phyloP scores from a whole-genome alignment of 2,888 invertebrate species.

The Chaitophorus viminalis region DNA sequence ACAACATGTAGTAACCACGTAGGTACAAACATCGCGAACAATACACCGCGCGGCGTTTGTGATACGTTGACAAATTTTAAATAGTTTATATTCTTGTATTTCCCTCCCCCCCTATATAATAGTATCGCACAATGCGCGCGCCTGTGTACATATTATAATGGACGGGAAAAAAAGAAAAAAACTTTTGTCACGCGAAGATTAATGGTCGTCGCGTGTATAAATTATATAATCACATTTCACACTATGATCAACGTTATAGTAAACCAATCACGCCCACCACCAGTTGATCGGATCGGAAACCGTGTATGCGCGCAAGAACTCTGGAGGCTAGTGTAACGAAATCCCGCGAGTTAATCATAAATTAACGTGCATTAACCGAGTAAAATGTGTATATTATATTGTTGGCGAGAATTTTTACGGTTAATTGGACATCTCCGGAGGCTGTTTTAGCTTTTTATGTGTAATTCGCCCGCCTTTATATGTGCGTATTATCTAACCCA shows the following conservation, averaged over 20 bases:
- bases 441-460: constrained; percentile 10
- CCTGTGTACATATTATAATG: background rate
- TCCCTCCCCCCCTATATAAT: background rate
- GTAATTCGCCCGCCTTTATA: background rate
- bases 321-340: constrained; percentile 20
- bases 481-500: background rate
- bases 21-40: background rate
- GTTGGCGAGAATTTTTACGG: constrained; percentile 49
- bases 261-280: constrained; percentile 24
- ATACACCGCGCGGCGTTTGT: background rate
- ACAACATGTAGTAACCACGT: too few species aligned
- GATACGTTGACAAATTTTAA: background rate
- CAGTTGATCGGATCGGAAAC: constrained; percentile 41
- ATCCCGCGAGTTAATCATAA: background rate
- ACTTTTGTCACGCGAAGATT: background rate
- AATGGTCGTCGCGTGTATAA: background rate
- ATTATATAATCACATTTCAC: background rate
- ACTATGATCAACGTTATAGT: background rate
- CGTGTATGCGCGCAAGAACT: background rate
- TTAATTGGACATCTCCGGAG: constrained; percentile 43
- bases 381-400: background rate
- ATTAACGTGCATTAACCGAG: background rate
- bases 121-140: too few species aligned
- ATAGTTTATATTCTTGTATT: background rate
- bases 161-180: background rate